These are phyloP conservation scores for Bufo bufo DNA, from an alignment of 2,113 vertebrate species.

Conservation along the genomic window DNA sequence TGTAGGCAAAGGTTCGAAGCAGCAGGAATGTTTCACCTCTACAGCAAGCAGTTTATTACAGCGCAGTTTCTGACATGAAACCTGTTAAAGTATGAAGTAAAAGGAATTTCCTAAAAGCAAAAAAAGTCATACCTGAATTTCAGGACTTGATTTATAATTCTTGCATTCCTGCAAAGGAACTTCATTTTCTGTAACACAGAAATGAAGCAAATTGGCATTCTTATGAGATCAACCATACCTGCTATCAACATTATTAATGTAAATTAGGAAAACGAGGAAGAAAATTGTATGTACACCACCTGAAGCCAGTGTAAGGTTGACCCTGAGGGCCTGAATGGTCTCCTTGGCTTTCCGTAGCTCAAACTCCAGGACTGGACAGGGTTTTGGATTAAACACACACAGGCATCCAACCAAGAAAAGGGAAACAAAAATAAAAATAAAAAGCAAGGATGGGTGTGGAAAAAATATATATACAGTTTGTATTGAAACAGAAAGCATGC, in stretches of 20 bases:
- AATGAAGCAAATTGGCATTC: constrained; percentile 64
- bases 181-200: constrained; percentile 83
- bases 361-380: constrained; percentile 99
- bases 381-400: constrained; percentile 93
- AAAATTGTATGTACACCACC: constrained; percentile 98
- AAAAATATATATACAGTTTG: constrained; percentile 85
- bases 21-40: too few relatives aligned
- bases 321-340: constrained; percentile 99
- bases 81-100: too few relatives aligned
- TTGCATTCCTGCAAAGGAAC: constrained; percentile 96
- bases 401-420: constrained; percentile 98
- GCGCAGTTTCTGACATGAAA: too few relatives aligned
- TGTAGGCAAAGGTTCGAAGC: too few relatives aligned
- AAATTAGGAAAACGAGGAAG: constrained; percentile 71
- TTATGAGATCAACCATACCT: constrained; percentile 54
- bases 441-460: constrained; percentile 93
- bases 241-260: background rate
- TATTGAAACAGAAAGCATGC: constrained; percentile 85
- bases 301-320: constrained; percentile 99
- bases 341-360: constrained; percentile 99
- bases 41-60: too few relatives aligned
- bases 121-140: constrained; percentile 90
- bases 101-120: too few relatives aligned
- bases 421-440: constrained; percentile 92
- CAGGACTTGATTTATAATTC: constrained; percentile 98